Conservation (phyloP, 2,888 invertebrate genomes). For the Masnerella sp. region DNA sequence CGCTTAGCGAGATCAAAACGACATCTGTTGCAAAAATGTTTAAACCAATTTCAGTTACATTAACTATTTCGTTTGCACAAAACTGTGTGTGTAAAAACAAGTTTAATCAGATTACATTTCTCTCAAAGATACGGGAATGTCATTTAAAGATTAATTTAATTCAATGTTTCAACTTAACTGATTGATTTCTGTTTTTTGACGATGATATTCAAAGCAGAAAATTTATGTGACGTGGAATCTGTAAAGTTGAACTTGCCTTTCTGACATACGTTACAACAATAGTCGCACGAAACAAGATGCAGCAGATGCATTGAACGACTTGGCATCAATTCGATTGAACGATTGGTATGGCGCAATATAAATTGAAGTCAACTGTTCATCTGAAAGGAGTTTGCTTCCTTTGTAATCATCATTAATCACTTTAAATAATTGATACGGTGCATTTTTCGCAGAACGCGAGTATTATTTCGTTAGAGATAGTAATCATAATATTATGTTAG, state of each 20-base stretch:
- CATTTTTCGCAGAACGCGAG: too few species aligned
- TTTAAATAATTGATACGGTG: too few species aligned
- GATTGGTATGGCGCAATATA: neutral
- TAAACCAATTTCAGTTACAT: slow-evolving; percentile 15
- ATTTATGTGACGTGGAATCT: slow-evolving; percentile 6
- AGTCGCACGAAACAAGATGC: slow-evolving; percentile 23
- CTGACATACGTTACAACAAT: slow-evolving; percentile 4
- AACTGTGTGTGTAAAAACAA: neutral
- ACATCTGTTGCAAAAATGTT: slow-evolving; percentile 14
- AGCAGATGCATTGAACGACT: slow-evolving; percentile 35
- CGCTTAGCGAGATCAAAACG: slow-evolving; percentile 33
- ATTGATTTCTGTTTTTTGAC: too few species aligned
- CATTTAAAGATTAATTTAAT: too few species aligned
- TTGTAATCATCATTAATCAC: neutral
- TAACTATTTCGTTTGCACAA: slow-evolving; percentile 5
- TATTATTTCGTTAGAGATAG: too few species aligned
- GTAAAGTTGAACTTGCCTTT: slow-evolving; percentile 12
- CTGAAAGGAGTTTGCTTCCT: slow-evolving; percentile 3
- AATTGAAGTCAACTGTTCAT: slow-evolving; percentile 4
- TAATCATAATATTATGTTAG: too few species aligned
- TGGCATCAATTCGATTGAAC: slow-evolving; percentile 37
- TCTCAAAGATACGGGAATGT: too few species aligned
- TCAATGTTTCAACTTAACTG: neutral
- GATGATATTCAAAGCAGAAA: too few species aligned
- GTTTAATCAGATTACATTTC: neutral